phyloP scores from a whole-genome alignment of 2,113 vertebrate genomes.

The Pelecanoides urinatrix region DNA sequence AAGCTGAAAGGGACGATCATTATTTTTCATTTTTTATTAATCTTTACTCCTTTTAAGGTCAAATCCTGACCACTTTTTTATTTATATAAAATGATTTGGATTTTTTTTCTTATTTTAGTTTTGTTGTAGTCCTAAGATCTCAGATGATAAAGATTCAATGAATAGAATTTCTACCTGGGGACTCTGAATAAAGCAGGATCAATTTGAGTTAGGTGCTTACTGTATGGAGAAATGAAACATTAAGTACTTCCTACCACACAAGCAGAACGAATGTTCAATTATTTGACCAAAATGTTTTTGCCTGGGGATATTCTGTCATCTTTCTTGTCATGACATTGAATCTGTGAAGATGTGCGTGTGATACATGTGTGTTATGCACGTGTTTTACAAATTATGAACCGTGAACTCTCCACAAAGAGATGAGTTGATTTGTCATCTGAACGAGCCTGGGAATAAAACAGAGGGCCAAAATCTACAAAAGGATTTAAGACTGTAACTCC shows the following conservation, averaged over 20 bases:
- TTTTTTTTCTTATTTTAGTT: background rate
- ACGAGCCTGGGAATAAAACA: background rate
- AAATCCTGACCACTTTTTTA: background rate
- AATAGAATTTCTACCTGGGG: background rate
- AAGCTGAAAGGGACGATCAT: background rate
- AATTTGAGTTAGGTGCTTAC: background rate
- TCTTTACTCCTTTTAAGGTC: background rate
- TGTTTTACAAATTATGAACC: background rate
- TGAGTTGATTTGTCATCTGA: background rate
- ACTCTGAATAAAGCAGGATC: background rate
- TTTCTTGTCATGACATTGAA: background rate
- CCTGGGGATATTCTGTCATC: background rate
- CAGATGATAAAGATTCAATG: rapidly evolving
- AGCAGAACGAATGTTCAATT: background rate
- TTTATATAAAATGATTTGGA: background rate
- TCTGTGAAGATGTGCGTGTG: background rate
- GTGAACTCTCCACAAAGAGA: background rate
- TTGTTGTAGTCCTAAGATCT: background rate
- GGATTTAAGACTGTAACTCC: background rate
- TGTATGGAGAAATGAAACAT: background rate
- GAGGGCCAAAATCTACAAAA: background rate
- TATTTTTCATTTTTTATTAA: background rate
- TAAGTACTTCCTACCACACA: background rate
- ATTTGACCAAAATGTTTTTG: background rate
- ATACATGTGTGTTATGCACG: background rate